A percentile compares a stretch with the other conserved stretches of the same genome.
Evolutionary conservation across 2,888 invertebrate species (phyloP).

Genomic region (Tuberolachnus salignus): DNA sequence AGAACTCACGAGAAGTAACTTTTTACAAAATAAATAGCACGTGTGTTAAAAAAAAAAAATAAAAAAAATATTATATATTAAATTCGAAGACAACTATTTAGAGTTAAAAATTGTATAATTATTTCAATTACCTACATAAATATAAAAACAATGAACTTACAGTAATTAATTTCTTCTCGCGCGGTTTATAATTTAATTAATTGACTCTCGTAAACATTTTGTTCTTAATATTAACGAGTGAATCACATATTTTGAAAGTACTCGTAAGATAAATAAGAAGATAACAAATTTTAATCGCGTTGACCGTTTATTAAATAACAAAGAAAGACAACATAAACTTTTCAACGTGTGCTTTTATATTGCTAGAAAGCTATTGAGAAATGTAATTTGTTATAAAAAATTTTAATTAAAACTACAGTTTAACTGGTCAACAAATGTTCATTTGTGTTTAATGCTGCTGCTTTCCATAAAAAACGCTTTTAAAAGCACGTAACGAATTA

Average conservation of each 20-base stretch:
- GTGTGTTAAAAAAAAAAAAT: too few species aligned
- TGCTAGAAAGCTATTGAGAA: not conserved
- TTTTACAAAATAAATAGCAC: not conserved
- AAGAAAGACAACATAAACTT: not conserved
- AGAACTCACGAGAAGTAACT: not conserved
- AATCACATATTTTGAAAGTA: not conserved
- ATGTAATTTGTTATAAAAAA: not conserved
- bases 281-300: not conserved
- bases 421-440: slow-evolving; percentile 8
- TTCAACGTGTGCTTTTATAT: not conserved
- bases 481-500: slow-evolving; percentile 12
- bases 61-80: not conserved
- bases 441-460: slow-evolving; percentile 16
- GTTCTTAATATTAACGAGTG: too few species aligned
- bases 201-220: not conserved
- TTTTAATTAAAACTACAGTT: slow-evolving; percentile 4
- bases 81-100: not conserved
- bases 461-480: slow-evolving; percentile 34
- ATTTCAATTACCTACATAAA: not conserved
- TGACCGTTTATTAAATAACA: not conserved
- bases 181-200: not conserved
- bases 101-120: not conserved
- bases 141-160: too few species aligned
- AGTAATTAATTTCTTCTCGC: too few species aligned
- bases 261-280: not conserved